Evolutionary conservation across 2,888 invertebrate species (phyloP), one percentile per base, ranked within the genome.

Genomic region (Synergus umbraculus): DNA sequence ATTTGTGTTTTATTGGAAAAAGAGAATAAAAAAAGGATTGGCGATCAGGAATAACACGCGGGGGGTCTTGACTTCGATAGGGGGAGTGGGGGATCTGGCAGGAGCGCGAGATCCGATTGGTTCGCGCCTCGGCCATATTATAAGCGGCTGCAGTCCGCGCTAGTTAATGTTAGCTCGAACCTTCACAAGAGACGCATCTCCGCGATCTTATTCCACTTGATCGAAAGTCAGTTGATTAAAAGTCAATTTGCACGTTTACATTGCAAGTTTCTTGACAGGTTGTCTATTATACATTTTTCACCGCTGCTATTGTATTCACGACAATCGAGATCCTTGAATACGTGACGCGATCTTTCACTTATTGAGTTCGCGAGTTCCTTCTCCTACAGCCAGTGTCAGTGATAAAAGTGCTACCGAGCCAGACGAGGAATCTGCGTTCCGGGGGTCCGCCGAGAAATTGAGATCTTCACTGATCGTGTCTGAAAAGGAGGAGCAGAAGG

Each of bases 121-220:
- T 87, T 88, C 88, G 89, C 89, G 90, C 87, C 88, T 88, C 90
- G 88, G 91, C 91, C 91, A 91, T 91, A 91, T 91, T 91, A 91
- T 89, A 90, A 91, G 90, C 90, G 89, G 87, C 88, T 90, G 90
- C 90, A 89, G 88, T 88, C 87, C 90, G 90, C 89, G 90, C 89
- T 91, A 90, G 91, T 91, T 91, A 91, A 91, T 90, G 90, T 90
- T 90, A 89, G 89, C 89, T 86, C 87, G 90, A 90, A 89, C 91
- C 89, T 88, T 88, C 89, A 88, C 89, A 87, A 89, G 90, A 89
- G 88, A 88, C 90, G 91, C 89, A 89, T 90, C 90, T 90, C 87
- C 49, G 85, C n/a, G 85, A 80, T 86, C 84, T 79, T 83, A 82
- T 69, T 78, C 82, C 54, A 73, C 54, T 54, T 73, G 29, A 60